Evolutionary conservation across 1,140 invertebrate genomes (phyloP).

Genomic region (Marisa cornuarietis): DNA sequence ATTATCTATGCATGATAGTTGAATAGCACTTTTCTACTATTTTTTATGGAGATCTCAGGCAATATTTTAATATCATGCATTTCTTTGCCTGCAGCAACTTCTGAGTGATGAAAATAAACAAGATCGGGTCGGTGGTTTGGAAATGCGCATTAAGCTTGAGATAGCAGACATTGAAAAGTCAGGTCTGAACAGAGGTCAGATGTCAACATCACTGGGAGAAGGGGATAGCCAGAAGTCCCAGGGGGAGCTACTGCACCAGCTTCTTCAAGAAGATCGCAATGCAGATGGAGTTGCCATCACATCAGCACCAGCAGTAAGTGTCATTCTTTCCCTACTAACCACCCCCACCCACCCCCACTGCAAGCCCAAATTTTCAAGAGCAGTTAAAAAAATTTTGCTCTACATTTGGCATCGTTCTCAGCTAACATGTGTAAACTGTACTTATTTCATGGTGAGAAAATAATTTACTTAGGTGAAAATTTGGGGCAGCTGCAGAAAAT

Average conservation of each 20-base stretch:
- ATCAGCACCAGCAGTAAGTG: slow-evolving; percentile 57
- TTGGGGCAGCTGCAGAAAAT: too few relatives aligned
- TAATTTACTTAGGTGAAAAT: too few relatives aligned
- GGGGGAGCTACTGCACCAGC: slow-evolving; percentile 81
- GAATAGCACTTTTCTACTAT: background rate
- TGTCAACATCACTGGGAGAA: background rate
- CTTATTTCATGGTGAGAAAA: too few relatives aligned
- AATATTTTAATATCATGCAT: background rate
- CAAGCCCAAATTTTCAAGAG: too few relatives aligned
- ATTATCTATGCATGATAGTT: background rate
- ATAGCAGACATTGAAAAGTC: background rate
- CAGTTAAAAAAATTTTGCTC: too few relatives aligned
- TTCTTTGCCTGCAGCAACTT: slow-evolving; percentile 70
- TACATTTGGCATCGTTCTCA: too few relatives aligned
- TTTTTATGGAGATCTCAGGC: background rate
- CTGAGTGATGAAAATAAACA: slow-evolving; percentile 76
- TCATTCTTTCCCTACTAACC: too few relatives aligned
- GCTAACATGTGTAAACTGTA: too few relatives aligned
- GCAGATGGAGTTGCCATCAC: slow-evolving; percentile 28
- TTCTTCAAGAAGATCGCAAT: slow-evolving; percentile 70
- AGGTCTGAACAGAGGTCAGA: background rate
- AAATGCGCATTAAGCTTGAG: slow-evolving; percentile 12
- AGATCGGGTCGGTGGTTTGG: background rate
- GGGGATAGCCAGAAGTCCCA: background rate
- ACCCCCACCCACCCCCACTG: too few relatives aligned